Evolutionary conservation across 2,797 vertebrate species (phyloP), one percentile per base, ranked within the genome.

Genomic region (Enteromius afrohamiltoni): DNA sequence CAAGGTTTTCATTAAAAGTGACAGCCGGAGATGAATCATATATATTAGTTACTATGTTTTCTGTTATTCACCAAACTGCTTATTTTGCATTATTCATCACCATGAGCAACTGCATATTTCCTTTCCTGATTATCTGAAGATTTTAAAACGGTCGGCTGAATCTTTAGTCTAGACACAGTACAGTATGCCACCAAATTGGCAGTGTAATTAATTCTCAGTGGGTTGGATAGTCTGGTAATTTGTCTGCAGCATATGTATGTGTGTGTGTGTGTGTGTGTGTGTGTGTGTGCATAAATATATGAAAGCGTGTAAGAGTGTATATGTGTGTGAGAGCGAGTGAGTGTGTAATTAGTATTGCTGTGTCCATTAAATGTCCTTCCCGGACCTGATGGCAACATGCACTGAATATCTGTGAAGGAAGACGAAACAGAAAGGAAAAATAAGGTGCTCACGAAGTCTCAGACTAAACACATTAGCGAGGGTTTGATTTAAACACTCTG

Each of bases 171-270:
- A 58, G 53, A 80, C 65, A 81, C n/a, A 71, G 53, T 58, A 68
- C 60, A 17, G 26, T 45, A 42, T 29, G 42, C 70, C 62, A 80
- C 75, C 76, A 78, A 62, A 74, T 73, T 76, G 77, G 40, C n/a
- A 8, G 40, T n/a, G 47, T 45, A 75, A 83, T 80, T 83, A 68
- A n/a, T 75, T 83, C 70, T 74, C 13, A 76, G 77, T 29, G 77
- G 77, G 34, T 83, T 80, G 71, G 70, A 85, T 84, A 62, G 34
- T 79, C 83, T 45, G 14, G 45, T 51, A 42, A 45, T 74, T 76
- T 77, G 82, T 81, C 65, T 81, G 26, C 53, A 65, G 14, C 42
- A 10, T 80, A 67, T 77, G 73, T 77, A 19, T 74, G 26, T 47
- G 49, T 69, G 49, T 68, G 83, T 69, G 71, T 23, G 17, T 74